Evolutionary conservation across 2,797 vertebrate genomes (phyloP), one percentile per base, ranked within the genome.

Genomic region (Ibycter americanus): DNA sequence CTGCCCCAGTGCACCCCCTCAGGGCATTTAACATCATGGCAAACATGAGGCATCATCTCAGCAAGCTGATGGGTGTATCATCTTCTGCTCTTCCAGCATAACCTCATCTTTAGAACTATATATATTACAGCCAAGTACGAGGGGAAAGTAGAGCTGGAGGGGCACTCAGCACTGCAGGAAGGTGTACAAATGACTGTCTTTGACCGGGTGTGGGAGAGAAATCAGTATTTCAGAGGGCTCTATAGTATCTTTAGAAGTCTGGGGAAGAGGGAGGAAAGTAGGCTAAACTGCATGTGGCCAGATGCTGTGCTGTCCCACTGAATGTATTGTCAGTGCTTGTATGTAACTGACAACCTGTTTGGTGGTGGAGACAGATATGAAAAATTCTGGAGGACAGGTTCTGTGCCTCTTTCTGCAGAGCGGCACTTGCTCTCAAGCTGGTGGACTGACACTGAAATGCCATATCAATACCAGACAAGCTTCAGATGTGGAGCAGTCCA

Each of bases 391-490:
- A 51, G 73, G 19, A 31, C 47, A 91, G 89, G 51, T 36, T 66
- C 66, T 55, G 19, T 70, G 15, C 55, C n/a, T 21, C 12, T 63
- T 49, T 89, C 73, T 17, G 38, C 38, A 36, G 66, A 70, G 56
- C 0, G 3, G 12, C 1, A n/a, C 1, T 0, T 79, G 89, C 56
- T 58, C 25, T 66, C 3, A 51, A 4, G 2, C 58, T 90, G 83
- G 74, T 72, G 66, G 5, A 31, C 61, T 90, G 85, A 90, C 77
- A 78, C 36, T 26, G 91, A 96, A 89, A 87, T 16, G 76, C 55
- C 21, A 5, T 44, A 86, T 95, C 29, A 13, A 62, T 77, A 83
- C n/a, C 61, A 94, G 92, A 96, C 76, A 90, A 79, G 56, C 47
- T 96, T 83, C 27, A 87, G 56, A 87, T 59, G 72, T 26, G 7